Percentiles rank a stretch among this genome's conserved stretches.
Conservation (phyloP, 2,797 vertebrate genomes). For the Podarcis siculus region DNA sequence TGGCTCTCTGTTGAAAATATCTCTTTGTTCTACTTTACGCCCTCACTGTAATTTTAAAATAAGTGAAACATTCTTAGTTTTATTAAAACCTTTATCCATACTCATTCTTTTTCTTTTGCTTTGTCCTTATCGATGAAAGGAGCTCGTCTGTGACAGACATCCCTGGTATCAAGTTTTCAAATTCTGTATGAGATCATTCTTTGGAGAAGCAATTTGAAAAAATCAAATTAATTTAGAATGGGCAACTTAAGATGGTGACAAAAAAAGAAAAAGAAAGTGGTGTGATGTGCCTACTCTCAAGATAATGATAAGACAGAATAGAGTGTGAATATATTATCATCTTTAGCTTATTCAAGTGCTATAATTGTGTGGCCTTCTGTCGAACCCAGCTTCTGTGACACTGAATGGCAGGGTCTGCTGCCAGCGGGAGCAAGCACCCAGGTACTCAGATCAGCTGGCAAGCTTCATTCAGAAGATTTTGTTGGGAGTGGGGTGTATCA, state of each 20-base stretch:
- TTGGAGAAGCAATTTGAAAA: neutral
- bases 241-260: neutral
- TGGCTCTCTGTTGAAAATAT: accelerated
- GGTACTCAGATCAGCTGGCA: neutral
- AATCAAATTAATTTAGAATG: neutral
- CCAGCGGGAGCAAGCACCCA: neutral
- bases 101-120: neutral
- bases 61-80: neutral
- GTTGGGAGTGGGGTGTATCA: neutral
- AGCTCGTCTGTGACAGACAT: accelerated
- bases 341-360: neutral
- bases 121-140: neutral
- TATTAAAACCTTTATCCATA: neutral
- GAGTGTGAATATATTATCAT: constrained; percentile 3
- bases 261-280: neutral
- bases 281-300: neutral
- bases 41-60: neutral
- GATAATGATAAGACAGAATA: constrained; percentile 36
- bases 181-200: neutral
- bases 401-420: neutral
- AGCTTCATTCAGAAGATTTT: neutral
- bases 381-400: neutral
- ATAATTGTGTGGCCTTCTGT: neutral
- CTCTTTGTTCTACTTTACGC: neutral
- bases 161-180: accelerated